These are phyloP conservation scores for Anser brachyrhynchus DNA, from an alignment of 2,113 vertebrate genomes.

Conservation along the genomic window DNA sequence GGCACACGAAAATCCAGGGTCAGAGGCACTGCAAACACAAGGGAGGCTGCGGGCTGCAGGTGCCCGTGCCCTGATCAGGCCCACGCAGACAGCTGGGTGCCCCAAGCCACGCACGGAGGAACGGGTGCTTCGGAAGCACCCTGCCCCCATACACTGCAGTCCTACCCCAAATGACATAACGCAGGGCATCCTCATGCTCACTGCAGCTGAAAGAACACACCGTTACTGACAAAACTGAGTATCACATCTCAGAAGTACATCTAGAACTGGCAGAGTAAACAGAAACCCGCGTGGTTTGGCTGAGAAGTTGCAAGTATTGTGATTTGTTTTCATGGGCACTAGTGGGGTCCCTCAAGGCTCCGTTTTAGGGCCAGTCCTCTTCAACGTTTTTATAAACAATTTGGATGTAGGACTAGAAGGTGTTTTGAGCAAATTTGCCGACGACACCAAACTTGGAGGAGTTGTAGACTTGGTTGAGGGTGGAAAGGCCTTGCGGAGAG, in stretches of 20 bases:
- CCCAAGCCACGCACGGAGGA: neutral
- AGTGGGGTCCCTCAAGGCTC: no score
- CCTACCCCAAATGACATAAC: fast-evolving
- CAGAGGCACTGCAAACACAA: neutral
- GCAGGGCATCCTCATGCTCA: neutral
- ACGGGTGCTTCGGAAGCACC: neutral
- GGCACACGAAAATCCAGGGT: fast-evolving
- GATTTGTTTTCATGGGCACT: neutral
- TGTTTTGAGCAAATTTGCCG: no score
- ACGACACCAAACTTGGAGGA: no score
- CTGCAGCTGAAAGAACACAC: neutral
- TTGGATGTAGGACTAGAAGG: no score
- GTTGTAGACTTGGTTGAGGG: no score
- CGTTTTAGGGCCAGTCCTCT: no score
- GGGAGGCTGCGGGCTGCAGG: neutral
- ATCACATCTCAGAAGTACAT: neutral
- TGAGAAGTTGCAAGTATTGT: neutral
- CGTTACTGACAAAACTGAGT: fast-evolving
- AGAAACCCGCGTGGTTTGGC: fast-evolving
- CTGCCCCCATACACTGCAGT: neutral
- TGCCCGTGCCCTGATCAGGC: fast-evolving
- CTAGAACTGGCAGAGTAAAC: neutral
- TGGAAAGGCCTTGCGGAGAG: no score
- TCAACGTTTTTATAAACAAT: no score
- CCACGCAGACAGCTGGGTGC: fast-evolving